A percentile compares a stretch with the other conserved stretches of the same genome.
phyloP scores from a whole-genome alignment of 37 sponge, comb jelly and placozoan genomes.

The Eunapius fragilis region DNA sequence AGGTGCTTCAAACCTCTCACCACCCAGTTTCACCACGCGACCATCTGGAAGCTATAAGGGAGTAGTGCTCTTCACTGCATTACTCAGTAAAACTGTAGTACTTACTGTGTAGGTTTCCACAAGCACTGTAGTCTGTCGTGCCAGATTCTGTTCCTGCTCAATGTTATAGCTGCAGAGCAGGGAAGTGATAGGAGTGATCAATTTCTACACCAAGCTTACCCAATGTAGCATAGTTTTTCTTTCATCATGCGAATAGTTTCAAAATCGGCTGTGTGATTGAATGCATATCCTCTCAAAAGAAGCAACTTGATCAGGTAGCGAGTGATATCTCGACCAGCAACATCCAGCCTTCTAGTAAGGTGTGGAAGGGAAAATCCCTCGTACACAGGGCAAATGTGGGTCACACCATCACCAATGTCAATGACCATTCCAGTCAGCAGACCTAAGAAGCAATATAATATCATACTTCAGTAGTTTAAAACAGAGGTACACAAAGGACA shows the following conservation, averaged over 20 bases:
- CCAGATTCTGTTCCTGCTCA: conserved; percentile 95
- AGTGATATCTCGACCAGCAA: conserved; percentile 98
- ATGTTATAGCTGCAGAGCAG: conserved; percentile 84
- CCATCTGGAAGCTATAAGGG: conserved; percentile 91
- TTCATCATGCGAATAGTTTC: conserved; percentile 99
- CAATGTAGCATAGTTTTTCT: conserved; percentile 98
- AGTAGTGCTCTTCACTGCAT: not conserved
- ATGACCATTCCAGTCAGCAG: conserved; percentile 97
- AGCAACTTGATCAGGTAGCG: conserved; percentile 96
- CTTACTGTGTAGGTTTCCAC: conserved; percentile 93
- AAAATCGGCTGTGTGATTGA: conserved; percentile 99
- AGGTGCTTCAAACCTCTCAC: conserved; percentile 96
- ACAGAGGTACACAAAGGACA: not conserved
- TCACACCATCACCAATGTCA: conserved; percentile 99
- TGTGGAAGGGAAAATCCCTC: conserved; percentile 98
- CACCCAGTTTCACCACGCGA: conserved; percentile 96
- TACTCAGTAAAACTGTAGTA: not conserved
- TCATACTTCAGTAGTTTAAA: too few species aligned
- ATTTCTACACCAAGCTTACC: conserved; percentile 36
- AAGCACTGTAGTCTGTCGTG: conserved; percentile 92
- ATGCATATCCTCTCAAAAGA: conserved; percentile 96
- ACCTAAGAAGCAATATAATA: conserved; percentile 48
- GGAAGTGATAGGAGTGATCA: not conserved
- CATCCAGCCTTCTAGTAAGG: conserved; percentile 93
- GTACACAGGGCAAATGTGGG: conserved; percentile 99